Evolutionary conservation across 2,888 invertebrate species (phyloP).

Genomic region (Corythucha ciliata): DNA sequence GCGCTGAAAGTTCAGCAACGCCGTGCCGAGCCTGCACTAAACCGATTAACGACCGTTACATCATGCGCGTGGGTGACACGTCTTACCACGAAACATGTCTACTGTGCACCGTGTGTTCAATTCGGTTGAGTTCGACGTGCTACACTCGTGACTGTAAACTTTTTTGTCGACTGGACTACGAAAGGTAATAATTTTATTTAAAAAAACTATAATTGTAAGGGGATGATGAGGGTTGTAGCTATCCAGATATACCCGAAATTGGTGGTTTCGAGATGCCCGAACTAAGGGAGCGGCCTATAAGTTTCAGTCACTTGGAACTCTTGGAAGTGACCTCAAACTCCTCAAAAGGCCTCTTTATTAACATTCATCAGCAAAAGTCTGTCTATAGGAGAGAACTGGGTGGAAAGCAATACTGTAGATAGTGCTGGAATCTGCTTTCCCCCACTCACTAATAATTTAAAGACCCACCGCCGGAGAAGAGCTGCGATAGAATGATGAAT

Average conservation of each 20-base stretch:
- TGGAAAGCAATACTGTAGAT: no score
- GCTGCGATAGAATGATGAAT: no score
- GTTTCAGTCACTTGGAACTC: not conserved
- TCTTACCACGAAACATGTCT: slow-evolving; percentile 71
- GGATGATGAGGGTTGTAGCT: not conserved
- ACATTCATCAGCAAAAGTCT: slow-evolving; percentile 14
- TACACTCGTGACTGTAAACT: slow-evolving; percentile 64
- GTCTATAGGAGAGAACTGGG: no score
- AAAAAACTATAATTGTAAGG: no score
- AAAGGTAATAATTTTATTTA: slow-evolving; percentile 56
- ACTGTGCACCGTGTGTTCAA: slow-evolving; percentile 62
- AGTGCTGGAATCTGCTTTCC: no score
- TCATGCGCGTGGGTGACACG: slow-evolving; percentile 62
- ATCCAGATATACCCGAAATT: no score
- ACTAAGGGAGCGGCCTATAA: no score
- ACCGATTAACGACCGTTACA: slow-evolving; percentile 64
- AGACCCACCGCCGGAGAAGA: no score
- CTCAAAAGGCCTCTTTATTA: slow-evolving; percentile 5
- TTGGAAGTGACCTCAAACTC: not conserved
- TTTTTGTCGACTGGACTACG: slow-evolving; percentile 69
- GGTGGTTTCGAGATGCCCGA: no score
- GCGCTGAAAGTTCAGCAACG: slow-evolving; percentile 8
- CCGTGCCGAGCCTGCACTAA: slow-evolving; percentile 59
- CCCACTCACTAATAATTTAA: no score
- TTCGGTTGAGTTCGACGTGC: slow-evolving; percentile 61